Evolutionary conservation across 2,888 invertebrate species (phyloP).

Genomic region (Blomia tropicalis): DNA sequence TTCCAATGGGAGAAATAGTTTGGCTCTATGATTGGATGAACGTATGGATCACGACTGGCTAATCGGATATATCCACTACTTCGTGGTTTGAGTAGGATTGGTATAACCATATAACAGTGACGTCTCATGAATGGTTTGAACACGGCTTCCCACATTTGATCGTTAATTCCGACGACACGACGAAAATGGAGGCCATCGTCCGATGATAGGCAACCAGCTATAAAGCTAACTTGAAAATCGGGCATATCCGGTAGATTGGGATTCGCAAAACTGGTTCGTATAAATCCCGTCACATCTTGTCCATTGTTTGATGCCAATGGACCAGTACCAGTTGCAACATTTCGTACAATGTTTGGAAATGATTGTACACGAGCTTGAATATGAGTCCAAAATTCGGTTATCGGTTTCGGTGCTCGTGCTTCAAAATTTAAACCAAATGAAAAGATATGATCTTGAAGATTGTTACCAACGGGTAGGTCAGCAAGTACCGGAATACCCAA

Average conservation of each 20-base stretch:
- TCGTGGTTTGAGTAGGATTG: conserved; percentile 29
- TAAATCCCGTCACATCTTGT: conserved; percentile 69
- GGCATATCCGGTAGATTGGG: conserved; percentile 65
- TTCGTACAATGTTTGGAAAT: conserved; percentile 14
- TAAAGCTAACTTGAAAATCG: conserved; percentile 76
- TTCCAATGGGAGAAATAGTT: conserved; percentile 70
- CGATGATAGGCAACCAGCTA: conserved; percentile 60
- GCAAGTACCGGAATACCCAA: conserved; percentile 37
- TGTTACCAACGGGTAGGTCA: conserved; percentile 41
- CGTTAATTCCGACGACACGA: conserved; percentile 6
- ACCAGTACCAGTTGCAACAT: conserved; percentile 39
- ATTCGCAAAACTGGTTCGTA: conserved; percentile 71
- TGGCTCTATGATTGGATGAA: conserved; percentile 72
- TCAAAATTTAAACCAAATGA: conserved; percentile 30
- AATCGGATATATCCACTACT: conserved; percentile 28
- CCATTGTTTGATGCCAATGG: conserved; percentile 76
- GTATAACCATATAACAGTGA: conserved; percentile 34
- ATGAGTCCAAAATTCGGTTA: neutral
- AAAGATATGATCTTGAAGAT: conserved; percentile 42
- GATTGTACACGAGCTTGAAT: conserved; percentile 22
- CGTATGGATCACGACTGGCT: conserved; percentile 52
- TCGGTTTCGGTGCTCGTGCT: conserved; percentile 24
- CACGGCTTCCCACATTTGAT: conserved; percentile 57
- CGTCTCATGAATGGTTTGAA: conserved; percentile 63
- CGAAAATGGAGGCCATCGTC: conserved; percentile 49